phyloP scores from a whole-genome alignment of 2,113 vertebrate species.

The Athene cunicularia region DNA sequence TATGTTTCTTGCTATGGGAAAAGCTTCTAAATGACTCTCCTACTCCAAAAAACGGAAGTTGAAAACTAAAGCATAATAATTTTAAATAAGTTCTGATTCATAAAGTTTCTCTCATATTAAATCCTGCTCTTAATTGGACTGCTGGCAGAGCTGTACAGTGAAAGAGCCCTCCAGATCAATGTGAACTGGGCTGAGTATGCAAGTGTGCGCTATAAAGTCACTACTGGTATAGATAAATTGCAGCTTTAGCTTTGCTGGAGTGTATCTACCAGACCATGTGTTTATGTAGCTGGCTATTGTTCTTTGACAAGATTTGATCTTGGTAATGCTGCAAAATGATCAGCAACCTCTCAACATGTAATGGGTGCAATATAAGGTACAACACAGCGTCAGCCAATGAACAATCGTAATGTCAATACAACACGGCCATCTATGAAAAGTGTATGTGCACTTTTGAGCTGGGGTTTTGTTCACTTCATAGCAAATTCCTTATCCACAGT shows the following conservation, averaged over 20 bases:
- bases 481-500: background rate
- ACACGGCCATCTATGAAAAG: background rate
- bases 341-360: background rate
- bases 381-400: background rate
- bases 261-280: background rate
- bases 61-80: slow-evolving; percentile 18
- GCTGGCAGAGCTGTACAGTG: background rate
- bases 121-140: slow-evolving; percentile 5
- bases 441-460: background rate
- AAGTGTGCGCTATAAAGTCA: background rate
- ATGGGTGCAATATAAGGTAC: background rate
- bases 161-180: background rate
- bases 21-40: background rate
- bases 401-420: background rate
- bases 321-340: background rate
- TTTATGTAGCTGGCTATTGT: background rate
- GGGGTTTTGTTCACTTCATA: background rate
- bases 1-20: background rate
- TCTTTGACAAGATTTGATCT: background rate
- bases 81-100: slow-evolving; percentile 51
- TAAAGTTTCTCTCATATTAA: slow-evolving; percentile 42
- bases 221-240: background rate
- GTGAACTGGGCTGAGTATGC: background rate
- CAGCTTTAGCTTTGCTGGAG: background rate
- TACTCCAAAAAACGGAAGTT: background rate